These are phyloP conservation scores for Poeciliopsis presidionis DNA, from an alignment of 2,797 vertebrate genomes.

Conservation along the genomic window DNA sequence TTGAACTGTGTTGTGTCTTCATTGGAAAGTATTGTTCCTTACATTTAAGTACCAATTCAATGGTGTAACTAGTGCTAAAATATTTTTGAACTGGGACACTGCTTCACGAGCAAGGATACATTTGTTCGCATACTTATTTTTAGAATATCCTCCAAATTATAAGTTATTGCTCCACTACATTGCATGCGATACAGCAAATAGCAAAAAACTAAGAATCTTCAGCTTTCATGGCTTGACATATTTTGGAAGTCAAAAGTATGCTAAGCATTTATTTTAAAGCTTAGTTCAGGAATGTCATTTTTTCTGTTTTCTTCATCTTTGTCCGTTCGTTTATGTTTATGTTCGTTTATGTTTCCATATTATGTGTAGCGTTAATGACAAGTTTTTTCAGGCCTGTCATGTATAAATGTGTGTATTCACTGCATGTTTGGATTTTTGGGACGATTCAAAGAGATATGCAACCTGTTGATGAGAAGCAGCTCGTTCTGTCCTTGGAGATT, in stretches of 20 bases:
- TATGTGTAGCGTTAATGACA: background rate
- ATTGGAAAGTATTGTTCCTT: background rate
- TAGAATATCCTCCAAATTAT: background rate
- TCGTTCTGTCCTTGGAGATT: constrained; percentile 61
- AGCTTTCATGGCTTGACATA: background rate
- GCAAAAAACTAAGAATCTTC: background rate
- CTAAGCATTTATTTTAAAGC: background rate
- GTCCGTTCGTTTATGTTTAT: background rate
- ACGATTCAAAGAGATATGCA: constrained; percentile 38
- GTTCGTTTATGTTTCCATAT: background rate
- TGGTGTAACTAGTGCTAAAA: background rate
- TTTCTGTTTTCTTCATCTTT: background rate
- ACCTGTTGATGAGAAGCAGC: constrained; percentile 51
- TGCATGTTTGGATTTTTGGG: constrained; percentile 12
- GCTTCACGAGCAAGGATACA: background rate
- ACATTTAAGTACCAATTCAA: background rate
- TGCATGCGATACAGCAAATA: background rate
- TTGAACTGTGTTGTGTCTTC: background rate
- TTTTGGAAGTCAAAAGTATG: background rate
- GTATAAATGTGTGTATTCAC: background rate
- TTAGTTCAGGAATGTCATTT: background rate
- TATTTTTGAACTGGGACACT: background rate
- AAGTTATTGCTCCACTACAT: background rate
- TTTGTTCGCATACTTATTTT: background rate
- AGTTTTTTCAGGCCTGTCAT: background rate